Percentiles rank a stretch among this genome's conserved stretches.
Evolutionary conservation across 2,888 invertebrate species (phyloP).

Genomic region (Drosophila niveifrons): DNA sequence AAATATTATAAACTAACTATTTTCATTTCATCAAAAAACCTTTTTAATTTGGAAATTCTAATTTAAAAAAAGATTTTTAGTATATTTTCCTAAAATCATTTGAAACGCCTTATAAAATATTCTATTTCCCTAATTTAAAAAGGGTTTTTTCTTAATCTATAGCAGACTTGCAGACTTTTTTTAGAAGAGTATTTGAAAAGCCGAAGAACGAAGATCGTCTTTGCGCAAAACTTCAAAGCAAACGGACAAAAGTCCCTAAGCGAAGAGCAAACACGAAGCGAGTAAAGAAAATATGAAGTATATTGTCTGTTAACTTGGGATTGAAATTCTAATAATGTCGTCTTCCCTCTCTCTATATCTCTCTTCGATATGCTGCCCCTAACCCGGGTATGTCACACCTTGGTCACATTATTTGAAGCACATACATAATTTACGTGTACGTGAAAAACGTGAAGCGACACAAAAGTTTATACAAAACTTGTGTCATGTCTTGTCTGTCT

Average conservation of each 20-base stretch:
- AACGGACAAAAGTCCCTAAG: not conserved
- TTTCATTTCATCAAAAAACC: too few species aligned
- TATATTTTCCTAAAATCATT: too few species aligned
- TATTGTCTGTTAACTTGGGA: constrained; percentile 11
- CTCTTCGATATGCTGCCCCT: not conserved
- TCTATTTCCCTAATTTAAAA: too few species aligned
- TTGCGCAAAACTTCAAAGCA: constrained; percentile 19
- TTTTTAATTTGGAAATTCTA: too few species aligned
- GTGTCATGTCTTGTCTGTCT: not conserved
- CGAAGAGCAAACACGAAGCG: constrained; percentile 1
- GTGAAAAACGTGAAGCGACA: constrained; percentile 9
- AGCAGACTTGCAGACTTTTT: not conserved
- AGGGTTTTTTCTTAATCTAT: too few species aligned
- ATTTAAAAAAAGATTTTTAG: too few species aligned
- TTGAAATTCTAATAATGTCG: constrained; percentile 5
- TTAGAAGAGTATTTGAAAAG: not conserved
- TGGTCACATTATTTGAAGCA: constrained; percentile 26
- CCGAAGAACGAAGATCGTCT: not conserved
- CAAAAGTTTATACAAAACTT: constrained; percentile 24
- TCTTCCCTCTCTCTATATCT: too few species aligned
- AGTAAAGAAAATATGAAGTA: constrained; percentile 4
- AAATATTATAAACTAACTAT: too few species aligned
- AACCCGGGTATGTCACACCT: constrained; percentile 24
- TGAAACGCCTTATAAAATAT: too few species aligned
- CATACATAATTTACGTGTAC: constrained; percentile 5